Conservation (phyloP, 2,797 vertebrate genomes). For the Crenichthys baileyi region DNA sequence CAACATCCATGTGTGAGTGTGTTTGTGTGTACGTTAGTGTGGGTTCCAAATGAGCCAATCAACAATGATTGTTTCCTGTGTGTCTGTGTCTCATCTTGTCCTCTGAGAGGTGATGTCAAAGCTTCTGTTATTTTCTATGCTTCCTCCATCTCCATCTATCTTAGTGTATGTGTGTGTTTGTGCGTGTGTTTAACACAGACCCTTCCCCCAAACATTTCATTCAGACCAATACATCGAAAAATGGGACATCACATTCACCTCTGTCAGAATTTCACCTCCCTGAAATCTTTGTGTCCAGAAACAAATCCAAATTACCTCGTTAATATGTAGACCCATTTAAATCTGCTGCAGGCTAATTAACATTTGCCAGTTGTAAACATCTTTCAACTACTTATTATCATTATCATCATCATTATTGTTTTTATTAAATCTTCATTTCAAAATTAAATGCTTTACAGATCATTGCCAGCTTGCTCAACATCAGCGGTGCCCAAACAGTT, state of each 20-base stretch:
- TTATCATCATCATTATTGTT: constrained; percentile 2
- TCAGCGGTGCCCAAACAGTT: constrained; percentile 1
- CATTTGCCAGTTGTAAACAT: constrained; percentile 1
- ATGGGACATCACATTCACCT: not conserved
- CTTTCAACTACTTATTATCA: constrained; percentile 9
- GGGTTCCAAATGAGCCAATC: constrained; percentile 55
- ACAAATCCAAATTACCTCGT: not conserved
- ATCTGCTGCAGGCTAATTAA: not conserved
- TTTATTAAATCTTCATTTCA: constrained; percentile 6
- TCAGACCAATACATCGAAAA: not conserved
- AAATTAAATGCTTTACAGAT: constrained; percentile 9
- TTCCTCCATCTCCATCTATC: constrained; percentile 15
- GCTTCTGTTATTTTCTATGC: constrained; percentile 35
- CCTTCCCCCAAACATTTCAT: not conserved
- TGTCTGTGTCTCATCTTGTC: constrained; percentile 42
- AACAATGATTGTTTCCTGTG: constrained; percentile 50
- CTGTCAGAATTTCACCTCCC: not conserved
- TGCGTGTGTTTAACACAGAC: constrained; percentile 14
- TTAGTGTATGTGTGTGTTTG: not conserved
- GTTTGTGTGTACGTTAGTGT: constrained; percentile 13
- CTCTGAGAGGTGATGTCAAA: constrained; percentile 45
- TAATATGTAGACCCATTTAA: not conserved
- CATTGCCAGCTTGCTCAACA: constrained; percentile 9
- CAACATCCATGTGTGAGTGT: constrained; percentile 15
- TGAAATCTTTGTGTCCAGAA: not conserved